Evolutionary conservation across 2,888 invertebrate genomes (phyloP).

Genomic region (Plagodis dolabraria): DNA sequence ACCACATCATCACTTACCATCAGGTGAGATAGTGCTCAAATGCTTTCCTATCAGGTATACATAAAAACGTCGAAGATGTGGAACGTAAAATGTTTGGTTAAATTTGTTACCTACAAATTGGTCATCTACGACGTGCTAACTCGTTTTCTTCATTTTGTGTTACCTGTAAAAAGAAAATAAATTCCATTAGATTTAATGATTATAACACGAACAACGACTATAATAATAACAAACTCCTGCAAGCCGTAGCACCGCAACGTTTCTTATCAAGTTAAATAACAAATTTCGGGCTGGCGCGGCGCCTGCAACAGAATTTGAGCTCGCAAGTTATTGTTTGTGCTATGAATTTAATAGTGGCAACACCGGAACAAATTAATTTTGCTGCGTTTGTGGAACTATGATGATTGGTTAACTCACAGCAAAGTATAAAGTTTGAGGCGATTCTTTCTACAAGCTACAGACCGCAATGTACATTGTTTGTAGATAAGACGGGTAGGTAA

Average conservation of each 20-base stretch:
- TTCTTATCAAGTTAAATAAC: slow-evolving; percentile 45
- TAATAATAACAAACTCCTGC: slow-evolving; percentile 45
- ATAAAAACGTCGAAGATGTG: too few relatives aligned
- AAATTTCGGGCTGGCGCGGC: slow-evolving; percentile 38
- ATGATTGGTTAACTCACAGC: neutral
- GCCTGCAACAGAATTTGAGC: slow-evolving; percentile 29
- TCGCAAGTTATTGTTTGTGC: slow-evolving; percentile 17
- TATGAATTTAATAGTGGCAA: slow-evolving; percentile 23
- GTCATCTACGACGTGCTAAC: too few relatives aligned
- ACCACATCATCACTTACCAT: too few relatives aligned
- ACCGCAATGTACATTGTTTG: neutral
- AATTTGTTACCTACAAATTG: too few relatives aligned
- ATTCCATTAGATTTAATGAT: slow-evolving; percentile 21
- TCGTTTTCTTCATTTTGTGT: neutral
- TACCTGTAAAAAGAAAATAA: slow-evolving; percentile 35
- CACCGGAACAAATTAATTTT: slow-evolving; percentile 15
- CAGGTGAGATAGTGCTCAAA: too few relatives aligned
- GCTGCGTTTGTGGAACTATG: slow-evolving; percentile 7
- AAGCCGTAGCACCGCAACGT: slow-evolving; percentile 41
- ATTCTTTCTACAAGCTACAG: too few relatives aligned
- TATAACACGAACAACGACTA: slow-evolving; percentile 3
- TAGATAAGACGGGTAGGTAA: too few relatives aligned
- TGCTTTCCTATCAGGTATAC: too few relatives aligned
- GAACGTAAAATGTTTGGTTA: too few relatives aligned
- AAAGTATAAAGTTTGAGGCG: too few relatives aligned